phyloP scores from a whole-genome alignment of 2,113 vertebrate species.

The Apeltes quadracus region DNA sequence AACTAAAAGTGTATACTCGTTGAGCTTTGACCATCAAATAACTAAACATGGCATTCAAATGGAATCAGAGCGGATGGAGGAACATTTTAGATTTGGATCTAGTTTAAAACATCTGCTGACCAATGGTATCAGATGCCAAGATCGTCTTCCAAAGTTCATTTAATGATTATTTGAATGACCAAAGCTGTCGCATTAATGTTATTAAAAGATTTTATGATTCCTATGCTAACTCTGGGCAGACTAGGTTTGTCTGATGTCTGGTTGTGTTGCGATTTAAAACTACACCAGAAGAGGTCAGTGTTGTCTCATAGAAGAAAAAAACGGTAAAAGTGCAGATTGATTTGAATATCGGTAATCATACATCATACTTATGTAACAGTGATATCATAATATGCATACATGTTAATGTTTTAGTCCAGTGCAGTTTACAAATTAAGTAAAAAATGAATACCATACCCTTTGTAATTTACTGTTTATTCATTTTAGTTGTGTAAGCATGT shows the following conservation, averaged over 20 bases:
- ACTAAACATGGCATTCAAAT: background rate
- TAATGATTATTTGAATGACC: background rate
- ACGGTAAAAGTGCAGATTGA: background rate
- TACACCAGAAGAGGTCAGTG: slow-evolving; percentile 50
- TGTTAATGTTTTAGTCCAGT: background rate
- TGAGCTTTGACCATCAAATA: no score
- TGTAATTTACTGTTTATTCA: background rate
- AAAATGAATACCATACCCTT: background rate
- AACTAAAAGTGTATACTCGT: background rate
- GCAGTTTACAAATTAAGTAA: background rate
- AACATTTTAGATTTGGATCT: background rate
- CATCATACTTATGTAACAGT: background rate
- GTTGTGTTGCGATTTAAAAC: background rate
- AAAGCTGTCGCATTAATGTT: slow-evolving; percentile 3
- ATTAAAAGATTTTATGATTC: background rate
- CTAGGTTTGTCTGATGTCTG: background rate
- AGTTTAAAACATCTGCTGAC: background rate
- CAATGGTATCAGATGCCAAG: background rate
- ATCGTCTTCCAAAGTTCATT: background rate
- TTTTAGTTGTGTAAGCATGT: background rate
- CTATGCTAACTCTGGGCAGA: background rate
- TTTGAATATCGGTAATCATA: background rate
- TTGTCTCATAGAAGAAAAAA: slow-evolving; percentile 9
- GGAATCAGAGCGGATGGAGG: background rate
- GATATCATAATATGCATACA: background rate